Evolutionary conservation across 2,888 invertebrate genomes (phyloP).

Genomic region (Arrhopalites spinosus): DNA sequence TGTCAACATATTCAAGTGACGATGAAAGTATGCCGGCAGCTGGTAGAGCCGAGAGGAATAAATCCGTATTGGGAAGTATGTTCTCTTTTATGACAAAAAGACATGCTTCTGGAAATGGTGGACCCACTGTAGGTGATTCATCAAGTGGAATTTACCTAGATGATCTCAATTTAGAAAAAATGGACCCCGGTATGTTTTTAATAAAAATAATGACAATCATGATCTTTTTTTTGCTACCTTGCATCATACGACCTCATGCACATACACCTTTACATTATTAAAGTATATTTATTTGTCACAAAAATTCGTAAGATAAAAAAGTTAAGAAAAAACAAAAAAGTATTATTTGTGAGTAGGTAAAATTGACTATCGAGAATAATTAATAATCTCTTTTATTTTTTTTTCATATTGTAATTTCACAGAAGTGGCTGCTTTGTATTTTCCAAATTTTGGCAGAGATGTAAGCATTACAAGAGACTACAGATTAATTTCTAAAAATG

Average conservation of each 20-base stretch:
- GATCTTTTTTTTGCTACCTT: too few species aligned
- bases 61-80: conserved; percentile 86
- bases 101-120: conserved; percentile 55
- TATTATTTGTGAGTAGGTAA: too few species aligned
- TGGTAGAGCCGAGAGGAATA: conserved; percentile 42
- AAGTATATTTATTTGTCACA: too few species aligned
- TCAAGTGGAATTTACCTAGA: conserved; percentile 84
- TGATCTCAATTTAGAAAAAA: conserved; percentile 83
- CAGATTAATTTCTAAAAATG: neutral
- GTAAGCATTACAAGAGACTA: conserved; percentile 33
- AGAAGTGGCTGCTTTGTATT: conserved; percentile 86
- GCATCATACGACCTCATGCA: too few species aligned
- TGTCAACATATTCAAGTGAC: conserved; percentile 58
- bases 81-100: conserved; percentile 81
- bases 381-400: too few species aligned
- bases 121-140: conserved; percentile 61
- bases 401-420: too few species aligned
- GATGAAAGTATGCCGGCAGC: conserved; percentile 59
- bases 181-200: too few species aligned
- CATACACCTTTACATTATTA: too few species aligned
- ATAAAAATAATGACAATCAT: too few species aligned
- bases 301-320: too few species aligned
- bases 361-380: too few species aligned
- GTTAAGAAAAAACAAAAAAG: too few species aligned
- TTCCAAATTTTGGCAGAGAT: conserved; percentile 63